Percentiles rank a stretch among this genome's conserved stretches.
These are phyloP conservation scores for Noctua janthina DNA, from an alignment of 2,888 invertebrate species.

Conservation along the genomic window DNA sequence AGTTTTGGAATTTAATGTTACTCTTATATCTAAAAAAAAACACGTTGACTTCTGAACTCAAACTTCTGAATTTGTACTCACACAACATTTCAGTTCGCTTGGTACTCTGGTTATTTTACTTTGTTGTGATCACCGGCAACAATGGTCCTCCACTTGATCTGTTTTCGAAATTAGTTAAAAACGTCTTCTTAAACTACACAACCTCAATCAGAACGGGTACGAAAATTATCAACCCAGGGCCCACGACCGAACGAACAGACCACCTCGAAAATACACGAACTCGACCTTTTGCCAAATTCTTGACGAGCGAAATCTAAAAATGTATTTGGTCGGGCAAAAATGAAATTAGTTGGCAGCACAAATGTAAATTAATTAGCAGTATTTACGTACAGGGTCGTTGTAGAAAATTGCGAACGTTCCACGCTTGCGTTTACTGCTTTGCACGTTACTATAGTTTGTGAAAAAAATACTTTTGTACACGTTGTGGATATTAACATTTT, in stretches of 20 bases:
- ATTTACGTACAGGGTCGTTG: constrained; percentile 53
- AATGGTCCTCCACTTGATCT: neutral
- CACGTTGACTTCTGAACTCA: neutral
- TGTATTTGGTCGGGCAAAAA: constrained; percentile 37
- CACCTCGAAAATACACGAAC: constrained; percentile 17
- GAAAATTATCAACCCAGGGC: neutral
- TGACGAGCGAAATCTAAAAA: constrained; percentile 44
- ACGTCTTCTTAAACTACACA: neutral
- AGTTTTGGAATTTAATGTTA: neutral
- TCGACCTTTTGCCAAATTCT: constrained; percentile 42
- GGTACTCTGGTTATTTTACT: neutral
- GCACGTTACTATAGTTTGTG: constrained; percentile 24
- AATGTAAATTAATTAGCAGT: constrained; percentile 58
- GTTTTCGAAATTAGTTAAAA: neutral
- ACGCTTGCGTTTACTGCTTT: constrained; percentile 38
- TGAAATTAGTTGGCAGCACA: constrained; percentile 56
- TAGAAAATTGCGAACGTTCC: constrained; percentile 52
- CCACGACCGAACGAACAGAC: neutral
- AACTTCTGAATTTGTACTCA: neutral
- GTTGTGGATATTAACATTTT: constrained; percentile 9
- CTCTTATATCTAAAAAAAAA: neutral
- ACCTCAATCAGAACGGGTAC: too few relatives aligned
- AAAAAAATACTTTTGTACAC: constrained; percentile 22
- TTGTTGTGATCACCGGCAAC: neutral
- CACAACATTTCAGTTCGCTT: neutral